Evolutionary conservation across 2,888 invertebrate genomes (phyloP).

Genomic region (Spicauda simplicius): DNA sequence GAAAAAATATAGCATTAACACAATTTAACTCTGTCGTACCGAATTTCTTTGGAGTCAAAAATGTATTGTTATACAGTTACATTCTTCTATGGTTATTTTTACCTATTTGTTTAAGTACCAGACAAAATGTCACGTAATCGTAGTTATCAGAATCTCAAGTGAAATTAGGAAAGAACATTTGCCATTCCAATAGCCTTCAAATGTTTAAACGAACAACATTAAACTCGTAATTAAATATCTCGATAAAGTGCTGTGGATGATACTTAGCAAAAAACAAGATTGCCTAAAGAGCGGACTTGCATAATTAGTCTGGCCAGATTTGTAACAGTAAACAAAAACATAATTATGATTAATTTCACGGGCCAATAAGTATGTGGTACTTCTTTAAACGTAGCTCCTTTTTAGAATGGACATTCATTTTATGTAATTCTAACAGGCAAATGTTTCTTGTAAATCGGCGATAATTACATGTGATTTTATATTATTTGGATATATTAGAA

Average conservation of each 20-base stretch:
- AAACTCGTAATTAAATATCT: slow-evolving; percentile 33
- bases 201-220: slow-evolving; percentile 20
- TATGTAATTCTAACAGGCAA: slow-evolving; percentile 16
- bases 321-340: slow-evolving; percentile 41
- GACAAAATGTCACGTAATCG: neutral
- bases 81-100: no score
- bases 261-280: slow-evolving; percentile 24
- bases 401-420: slow-evolving; percentile 16
- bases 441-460: slow-evolving; percentile 5
- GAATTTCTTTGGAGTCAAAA: no score
- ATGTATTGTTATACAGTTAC: no score
- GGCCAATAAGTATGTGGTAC: slow-evolving; percentile 37
- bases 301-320: slow-evolving; percentile 41
- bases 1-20: no score
- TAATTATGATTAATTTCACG: slow-evolving; percentile 42
- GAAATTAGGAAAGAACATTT: slow-evolving; percentile 1
- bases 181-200: slow-evolving; percentile 28
- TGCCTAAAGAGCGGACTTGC: slow-evolving; percentile 35
- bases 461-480: slow-evolving; percentile 1
- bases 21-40: no score
- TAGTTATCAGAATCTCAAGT: slow-evolving; percentile 3
- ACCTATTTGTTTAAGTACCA: neutral
- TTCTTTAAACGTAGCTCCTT: slow-evolving; percentile 24
- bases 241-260: slow-evolving; percentile 29
- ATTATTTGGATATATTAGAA: neutral